Evolutionary conservation across 1,140 invertebrate genomes (phyloP), one percentile per base, ranked within the genome.

Genomic region (Lepidurus apus): DNA sequence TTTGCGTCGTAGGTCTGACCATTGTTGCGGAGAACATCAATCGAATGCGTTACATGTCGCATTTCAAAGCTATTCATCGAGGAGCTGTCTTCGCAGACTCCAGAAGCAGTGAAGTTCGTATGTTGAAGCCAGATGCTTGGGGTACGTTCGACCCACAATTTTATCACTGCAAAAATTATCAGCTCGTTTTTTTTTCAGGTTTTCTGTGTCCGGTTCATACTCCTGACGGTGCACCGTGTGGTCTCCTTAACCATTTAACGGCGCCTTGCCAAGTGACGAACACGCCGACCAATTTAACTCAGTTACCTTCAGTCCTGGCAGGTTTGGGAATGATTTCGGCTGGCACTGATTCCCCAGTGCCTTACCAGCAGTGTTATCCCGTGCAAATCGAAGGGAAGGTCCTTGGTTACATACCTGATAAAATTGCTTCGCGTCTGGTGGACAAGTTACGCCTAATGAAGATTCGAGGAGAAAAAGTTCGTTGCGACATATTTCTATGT

Each of bases 201-300:
- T 99, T 99, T 84, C 93, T 99, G 82, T 99, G 98, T 86, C 97
- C 98, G 2, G 97, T 99, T 0, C 97, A 99, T 85, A 99, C 97
- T 0, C 97, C 97, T 74, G 98, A 99, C 86, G 98, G 98, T 73
- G 87, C 95, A 9, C 97, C 98, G 11, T 99, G 98, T 87, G 98
- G 98, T 44, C 88, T 99, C 34, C 87, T 99, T 2, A 99, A 99
- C 88, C 98, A 99, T 85, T 88, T 99, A 79, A 91, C 96, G 0
- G 91, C 93, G 13, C 78, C 82, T 7, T 89, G 88, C 81, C 84
- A 88, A 43, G 83, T 93, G 4, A 85, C 81, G 78, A 85, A 79
- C 74, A 77, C 82, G 65, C 76, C 42, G 44, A 83, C 80, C 79
- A 80, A 80, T 84, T 53, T 53, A 24, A 81, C 83, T 24, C 85